Base-by-base conservation (phyloP, 2,113 vertebrate genomes). In the Oreotragus oreotragus region DNA sequence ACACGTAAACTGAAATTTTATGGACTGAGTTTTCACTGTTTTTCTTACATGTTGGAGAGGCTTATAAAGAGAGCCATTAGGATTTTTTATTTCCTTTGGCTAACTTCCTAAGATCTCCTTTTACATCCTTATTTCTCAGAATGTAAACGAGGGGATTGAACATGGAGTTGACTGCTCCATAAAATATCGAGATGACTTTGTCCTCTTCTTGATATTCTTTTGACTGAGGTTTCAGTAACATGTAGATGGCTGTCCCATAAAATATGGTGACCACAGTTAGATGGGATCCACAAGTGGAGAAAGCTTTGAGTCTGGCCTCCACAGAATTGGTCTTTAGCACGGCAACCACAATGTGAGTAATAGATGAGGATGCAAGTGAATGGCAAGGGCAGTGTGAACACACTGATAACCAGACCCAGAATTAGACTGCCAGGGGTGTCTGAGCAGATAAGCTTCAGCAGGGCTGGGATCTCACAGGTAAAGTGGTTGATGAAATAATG, bases 121-220 rank as follows among this genome's bases (percentile, higher is more conserved):
- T 97, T 58, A 85, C 12, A 16, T 96, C 62, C 12, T 94, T 97
- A 62, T 97, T 97, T 94, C 90, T 97, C 36, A 84, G 36, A 43
- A 39, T 79, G 5, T 94, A 96, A 92, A 93, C 96, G 27, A 91
- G 27, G 49, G 96, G 51, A 94, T 97, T 97, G 95, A 96, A 91
- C 53, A 95, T 92, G 49, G 25, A 53, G 86, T 28, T 92, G 93
- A 96, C 17, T 83, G 28, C n/a, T 94, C 49, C 58, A n/a, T 92
- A 94, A 53, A 97, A 84, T 57, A 83, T 36, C 60, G 70, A 97
- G n/a, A 96, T 47, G 30, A 93, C 28, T 87, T 97, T 97, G 2
- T 96, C 55, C 8, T 90, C 76, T 84, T 91, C n/a, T 25, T 79
- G 77, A 11, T 30, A 91, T 33, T 81, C 12, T 25, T 91, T 80